Base-by-base conservation (phyloP, 2,888 invertebrate genomes). In the Sericinus montela region DNA sequence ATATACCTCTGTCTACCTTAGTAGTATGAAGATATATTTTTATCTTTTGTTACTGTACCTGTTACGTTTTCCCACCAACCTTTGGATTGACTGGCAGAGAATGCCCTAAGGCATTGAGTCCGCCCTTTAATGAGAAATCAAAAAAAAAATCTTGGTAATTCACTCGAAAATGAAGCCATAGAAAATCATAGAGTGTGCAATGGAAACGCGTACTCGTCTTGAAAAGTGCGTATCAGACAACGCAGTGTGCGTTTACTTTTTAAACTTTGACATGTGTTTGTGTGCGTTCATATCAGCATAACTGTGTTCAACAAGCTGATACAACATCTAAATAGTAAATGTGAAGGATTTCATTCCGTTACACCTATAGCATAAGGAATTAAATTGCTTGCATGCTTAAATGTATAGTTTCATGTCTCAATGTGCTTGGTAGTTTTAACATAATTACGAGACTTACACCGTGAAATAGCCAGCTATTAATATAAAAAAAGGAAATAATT, bases 151-250 rank as follows among this genome's bases (percentile, higher is more conserved):
- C 19, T 3, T 5, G 19, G 5, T 19, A 19, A 19, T 19, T 19
- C 35, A 2, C 10, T n/a, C 5, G 15, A 32, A 16, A 29, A 29
- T 19, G 46, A 47, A 44, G 44, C 42, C 44, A 19, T 16, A 44
- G 28, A 6, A 10, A 48, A 47, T 53, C 48, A 45, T 43, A 39
- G 25, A 19, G 6, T n/a, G 10, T 11, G 13, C 47, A 65, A 56
- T 65, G 68, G 53, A 62, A 55, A 59, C 60, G 19, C 39, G 30
- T 53, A 32, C 39, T 48, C 54, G 49, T 57, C 59, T 63, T 60
- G 61, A 66, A 65, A 67, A 63, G 65, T 68, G 67, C 69, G 68
- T 69, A 60, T 32, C 44, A 44, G 51, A 52, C 52, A 45, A 45
- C 32, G 38, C 46, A 40, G 60, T 54, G 56, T 58, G 59, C 56